Evolutionary conservation across 1,140 invertebrate species (phyloP), one percentile per base, ranked within the genome.

Genomic region (Hetaerina americana): DNA sequence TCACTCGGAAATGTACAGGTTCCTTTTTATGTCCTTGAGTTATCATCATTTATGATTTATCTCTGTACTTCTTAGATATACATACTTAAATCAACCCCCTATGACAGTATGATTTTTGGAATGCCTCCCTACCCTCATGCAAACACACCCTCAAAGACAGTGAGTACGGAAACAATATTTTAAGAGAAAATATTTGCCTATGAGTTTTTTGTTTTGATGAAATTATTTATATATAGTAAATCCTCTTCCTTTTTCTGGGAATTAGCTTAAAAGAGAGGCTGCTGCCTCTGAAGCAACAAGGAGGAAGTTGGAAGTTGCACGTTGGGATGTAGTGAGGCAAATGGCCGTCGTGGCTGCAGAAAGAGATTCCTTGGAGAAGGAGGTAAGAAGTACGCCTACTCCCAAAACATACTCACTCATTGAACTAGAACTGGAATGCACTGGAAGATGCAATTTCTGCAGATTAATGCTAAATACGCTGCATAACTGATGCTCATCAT

Each of bases 331-430:
- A 15, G 82, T 87, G 66, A 81, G 81, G 68, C 86, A 87, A 74
- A 84, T 86, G 69, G 87, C 85, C 6, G 81, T 82, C 71, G 87
- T 88, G 71, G 82, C 84, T 18, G 81, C 82, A 6, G 86, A 87
- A 76, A 84, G 86, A 69, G 86, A 88, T 74, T 80, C 80, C 27
- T 79, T 86, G 25, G 86, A 87, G 76, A 78, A 80, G 78, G 86
- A 88, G 80, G 86, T 87, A 77, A 80, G 76, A 72, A 66, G 49
- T 25, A 72, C 49, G 25, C 49, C 49, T 57, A 12, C 49, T 12
- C 49, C 49, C 12, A 22, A 57, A 12, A 57, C 49, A 12, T 22
- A n/a, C n/a, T n/a, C n/a, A n/a, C n/a, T 57, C 22, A 22, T 57
- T 57, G 22, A 12, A 12, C 22, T n/a, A n/a, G n/a, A n/a, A 57